Base-by-base conservation (phyloP, 2,113 vertebrate species). In the Microcebus ravelobensis region DNA sequence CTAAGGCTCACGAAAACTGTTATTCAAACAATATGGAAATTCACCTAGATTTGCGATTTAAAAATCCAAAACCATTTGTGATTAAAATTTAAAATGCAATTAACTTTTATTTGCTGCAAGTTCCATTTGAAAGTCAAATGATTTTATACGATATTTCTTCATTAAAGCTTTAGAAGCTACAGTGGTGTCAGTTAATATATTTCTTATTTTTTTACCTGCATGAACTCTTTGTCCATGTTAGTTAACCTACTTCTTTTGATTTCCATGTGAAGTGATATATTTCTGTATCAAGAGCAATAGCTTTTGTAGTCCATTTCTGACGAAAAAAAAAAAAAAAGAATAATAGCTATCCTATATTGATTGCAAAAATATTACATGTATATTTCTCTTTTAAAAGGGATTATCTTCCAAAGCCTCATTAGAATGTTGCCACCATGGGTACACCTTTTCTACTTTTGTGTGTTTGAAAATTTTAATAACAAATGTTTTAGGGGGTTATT, bases 81-180 rank as follows among this genome's bases (percentile, higher is more conserved):
- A 93, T 90, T 42, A 82, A 95, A 96, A 92, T 76, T 34, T 91
- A 70, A 87, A 87, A 71, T 83, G 50, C n/a, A 94, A 68, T 96
- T 70, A 70, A 50, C 77, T 61, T 92, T 92, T 80, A 76, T 55
- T 81, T 81, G 52, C 59, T 87, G 18, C 18, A 95, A 82, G 10
- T 5, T 81, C n/a, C 6, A 34, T 81, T 25, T 86, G 67, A 90
- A 92, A 87, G 87, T 21, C 87, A 15, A 93, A 52, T 87, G 36
- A 92, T 77, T 94, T 48, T 88, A 13, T 71, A 81, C 12, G 50
- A 50, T 42, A 82, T 48, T 86, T 93, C 86, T 81, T 96, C 88
- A 42, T 0, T 92, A 13, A 55, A 81, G 45, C 45, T 45, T 45
- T 45, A 45, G 8, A 45, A 45, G 45, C 45, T 45, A 45, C 45